Evolutionary conservation across 2,113 vertebrate genomes (phyloP), one percentile per base, ranked within the genome.

Genomic region (Sigmodon hispidus): DNA sequence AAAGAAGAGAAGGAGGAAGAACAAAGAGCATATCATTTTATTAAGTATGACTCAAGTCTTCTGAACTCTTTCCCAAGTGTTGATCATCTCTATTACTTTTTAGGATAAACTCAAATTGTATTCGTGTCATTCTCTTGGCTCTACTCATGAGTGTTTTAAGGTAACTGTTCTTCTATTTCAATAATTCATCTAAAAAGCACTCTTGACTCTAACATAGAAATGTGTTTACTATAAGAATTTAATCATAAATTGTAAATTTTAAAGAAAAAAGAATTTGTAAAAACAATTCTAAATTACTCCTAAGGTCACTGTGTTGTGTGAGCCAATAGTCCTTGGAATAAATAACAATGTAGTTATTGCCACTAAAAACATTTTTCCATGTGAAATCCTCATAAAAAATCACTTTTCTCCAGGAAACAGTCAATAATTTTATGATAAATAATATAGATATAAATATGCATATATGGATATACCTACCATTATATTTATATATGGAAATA

Each of bases 121-220:
- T 94, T 95, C 57, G 96, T 95, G 69, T 65, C 45, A 96, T 98
- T 96, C 94, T 57, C 97, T 98, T 98, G 92, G 50, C 77, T 40
- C 31, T 80, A 48, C 0, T 87, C 92, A 94, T 69, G 73, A 90
- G 0, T 88, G 76, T 96, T 98, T 93, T 89, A 50, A 95, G 87
- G 95, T 95, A 73, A 92, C 40, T 79, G 80, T 95, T 96, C 95
- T 94, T 93, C 90, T 43, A 87, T 93, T 97, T 96, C 76, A 97
- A 97, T 31, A 80, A 84, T 89, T 97, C 55, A 93, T 72, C 94
- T 94, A 75, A 95, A 76, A 72, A 96, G 86, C 0, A 96, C 84
- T 96, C 65, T 96, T 95, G 34, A 93, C 96, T 97, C 55, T 97
- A 96, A 98, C 97, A 94, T 79, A 88, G 31, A 87, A 87, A 5